Conservation (phyloP, 2,797 vertebrate genomes). For the Neoniphon sammara region DNA sequence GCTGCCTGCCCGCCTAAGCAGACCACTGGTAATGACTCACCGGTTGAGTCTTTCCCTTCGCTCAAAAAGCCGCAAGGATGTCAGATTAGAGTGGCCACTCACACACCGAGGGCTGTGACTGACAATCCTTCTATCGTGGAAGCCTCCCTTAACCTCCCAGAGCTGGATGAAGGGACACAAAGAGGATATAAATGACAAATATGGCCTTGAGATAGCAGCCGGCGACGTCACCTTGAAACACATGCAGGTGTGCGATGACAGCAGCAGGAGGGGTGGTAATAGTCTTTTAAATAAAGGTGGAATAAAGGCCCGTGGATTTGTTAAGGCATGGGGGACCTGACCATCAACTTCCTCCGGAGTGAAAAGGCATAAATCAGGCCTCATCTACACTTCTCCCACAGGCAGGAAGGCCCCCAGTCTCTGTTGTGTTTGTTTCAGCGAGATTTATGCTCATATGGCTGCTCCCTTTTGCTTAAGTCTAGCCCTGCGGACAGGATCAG, state of each 20-base stretch:
- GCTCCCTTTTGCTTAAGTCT: slow-evolving; percentile 29
- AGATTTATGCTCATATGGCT: slow-evolving; percentile 19
- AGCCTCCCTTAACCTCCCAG: slow-evolving; percentile 13
- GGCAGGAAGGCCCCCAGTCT: slow-evolving; percentile 1
- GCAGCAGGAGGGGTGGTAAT: background rate
- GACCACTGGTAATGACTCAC: slow-evolving; percentile 36
- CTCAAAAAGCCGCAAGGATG: slow-evolving; percentile 21
- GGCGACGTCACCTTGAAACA: background rate
- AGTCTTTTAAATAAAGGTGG: slow-evolving; percentile 27
- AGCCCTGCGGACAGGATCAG: slow-evolving; percentile 50
- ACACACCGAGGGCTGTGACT: slow-evolving; percentile 1
- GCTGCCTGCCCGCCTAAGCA: slow-evolving; percentile 23
- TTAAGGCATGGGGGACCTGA: background rate
- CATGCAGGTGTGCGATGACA: slow-evolving; percentile 29
- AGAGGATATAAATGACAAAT: slow-evolving; percentile 15
- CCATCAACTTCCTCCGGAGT: slow-evolving; percentile 9
- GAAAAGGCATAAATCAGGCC: slow-evolving; percentile 15
- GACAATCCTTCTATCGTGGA: slow-evolving; percentile 13
- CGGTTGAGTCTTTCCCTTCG: slow-evolving; percentile 9
- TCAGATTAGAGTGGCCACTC: slow-evolving; percentile 40
- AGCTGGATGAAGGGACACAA: slow-evolving; percentile 10
- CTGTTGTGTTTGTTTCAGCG: slow-evolving; percentile 27
- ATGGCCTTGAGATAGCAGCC: slow-evolving; percentile 17
- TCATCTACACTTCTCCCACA: slow-evolving; percentile 4
- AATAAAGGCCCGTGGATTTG: background rate